Percentiles rank a stretch among this genome's conserved stretches.
These are phyloP conservation scores for Motacilla tschutschensis DNA, from an alignment of 2,113 vertebrate species.

Conservation along the genomic window DNA sequence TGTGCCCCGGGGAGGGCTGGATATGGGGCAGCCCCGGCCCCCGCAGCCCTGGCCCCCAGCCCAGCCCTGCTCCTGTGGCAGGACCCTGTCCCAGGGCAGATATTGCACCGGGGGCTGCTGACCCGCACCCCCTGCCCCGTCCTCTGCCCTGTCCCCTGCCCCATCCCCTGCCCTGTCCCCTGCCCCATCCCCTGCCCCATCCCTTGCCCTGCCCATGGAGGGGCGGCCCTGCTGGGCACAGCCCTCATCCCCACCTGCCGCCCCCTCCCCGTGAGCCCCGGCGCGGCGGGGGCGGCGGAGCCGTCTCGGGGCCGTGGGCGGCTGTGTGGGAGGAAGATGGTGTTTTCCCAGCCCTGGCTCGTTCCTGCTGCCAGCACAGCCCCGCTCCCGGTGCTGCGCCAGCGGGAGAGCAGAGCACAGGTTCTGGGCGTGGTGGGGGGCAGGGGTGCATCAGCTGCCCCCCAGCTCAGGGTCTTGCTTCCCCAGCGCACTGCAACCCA, in stretches of 20 bases:
- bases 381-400: background rate
- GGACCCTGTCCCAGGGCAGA: accelerated
- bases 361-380: background rate
- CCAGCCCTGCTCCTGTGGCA: background rate
- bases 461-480: accelerated
- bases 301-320: background rate
- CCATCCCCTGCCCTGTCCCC: too few relatives aligned
- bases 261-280: background rate
- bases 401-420: accelerated
- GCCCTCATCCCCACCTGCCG: background rate
- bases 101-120: background rate
- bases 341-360: constrained; percentile 35
- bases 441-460: background rate
- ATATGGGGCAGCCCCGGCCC: accelerated
- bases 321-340: constrained; percentile 10
- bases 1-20: background rate
- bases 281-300: background rate
- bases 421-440: background rate
- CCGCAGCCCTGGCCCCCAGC: too few relatives aligned
- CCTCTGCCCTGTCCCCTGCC: too few relatives aligned
- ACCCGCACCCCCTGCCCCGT: too few relatives aligned
- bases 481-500: background rate
- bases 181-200: background rate
- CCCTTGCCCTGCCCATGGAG: background rate
- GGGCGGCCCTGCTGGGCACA: background rate